Conservation (phyloP, 2,113 vertebrate species). For the Melanerpes aurifrons region DNA sequence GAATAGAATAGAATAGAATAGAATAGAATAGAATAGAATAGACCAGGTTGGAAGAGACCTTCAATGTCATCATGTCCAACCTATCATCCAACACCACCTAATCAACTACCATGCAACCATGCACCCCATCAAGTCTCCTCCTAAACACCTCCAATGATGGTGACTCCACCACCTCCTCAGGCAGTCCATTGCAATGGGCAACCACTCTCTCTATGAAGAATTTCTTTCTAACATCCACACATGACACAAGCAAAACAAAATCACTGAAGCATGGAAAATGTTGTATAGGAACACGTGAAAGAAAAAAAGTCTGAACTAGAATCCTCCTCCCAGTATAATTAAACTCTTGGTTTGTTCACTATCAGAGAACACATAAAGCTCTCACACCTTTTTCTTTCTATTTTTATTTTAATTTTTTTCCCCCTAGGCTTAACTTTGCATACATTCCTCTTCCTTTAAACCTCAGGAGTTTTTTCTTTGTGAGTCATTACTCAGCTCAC, state of each 20-base stretch:
- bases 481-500: neutral
- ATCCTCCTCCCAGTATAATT: neutral
- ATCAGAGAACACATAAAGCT: neutral
- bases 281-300: neutral
- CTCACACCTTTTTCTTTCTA: neutral
- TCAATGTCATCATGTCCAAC: too few species aligned
- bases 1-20: too few species aligned
- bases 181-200: too few species aligned
- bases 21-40: too few species aligned
- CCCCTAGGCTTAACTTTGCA: neutral
- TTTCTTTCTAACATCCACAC: too few species aligned
- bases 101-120: too few species aligned
- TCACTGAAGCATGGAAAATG: neutral
- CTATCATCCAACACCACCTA: too few species aligned
- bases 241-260: neutral
- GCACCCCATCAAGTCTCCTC: too few species aligned
- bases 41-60: too few species aligned
- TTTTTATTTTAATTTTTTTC: neutral
- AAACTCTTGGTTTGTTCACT: neutral
- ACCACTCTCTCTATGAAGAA: too few species aligned
- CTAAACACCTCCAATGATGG: too few species aligned
- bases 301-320: neutral
- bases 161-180: too few species aligned
- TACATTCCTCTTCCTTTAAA: neutral
- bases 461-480: conserved; percentile 14